Evolutionary conservation across 1,140 invertebrate genomes (phyloP), one percentile per base, ranked within the genome.

Genomic region (Trinorchestia longiramus): DNA sequence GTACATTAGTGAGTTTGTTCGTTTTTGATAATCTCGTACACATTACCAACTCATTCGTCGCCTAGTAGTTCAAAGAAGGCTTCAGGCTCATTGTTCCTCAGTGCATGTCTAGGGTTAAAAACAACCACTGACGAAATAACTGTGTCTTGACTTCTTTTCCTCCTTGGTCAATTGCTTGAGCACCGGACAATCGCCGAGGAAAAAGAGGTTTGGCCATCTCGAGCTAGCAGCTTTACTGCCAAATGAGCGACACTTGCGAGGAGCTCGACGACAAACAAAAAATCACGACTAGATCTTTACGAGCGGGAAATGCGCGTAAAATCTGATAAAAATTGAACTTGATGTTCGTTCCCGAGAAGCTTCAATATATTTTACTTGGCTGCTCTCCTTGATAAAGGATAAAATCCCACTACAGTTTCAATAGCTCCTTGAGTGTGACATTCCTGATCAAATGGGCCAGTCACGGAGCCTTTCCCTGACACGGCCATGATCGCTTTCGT

Each of bases 291-390:
- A 94, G 44, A 47, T 94, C 43, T 94, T 94, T 94, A 94, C 92
- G 92, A 94, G 36, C 92, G 44, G 92, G 47, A 94, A 94, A 94
- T 47, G 44, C 44, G 92, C 44, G 92, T 94, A 94, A 94, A 94
- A 94, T 94, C 92, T n/a, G 92, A 94, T 94, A 94, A 94, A 94
- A 94, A 94, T 94, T 94, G 92, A 94, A 94, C 92, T 94, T 94
- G 92, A 94, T 94, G 92, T 94, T 40, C 44, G 44, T 94, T 94
- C 92, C 92, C 92, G 92, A 94, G 92, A 40, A 43, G 44, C 44
- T 47, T 44, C 92, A 43, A 47, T 94, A 94, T 44, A 44, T 94
- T 45, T 43, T 43, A 94, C 44, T 47, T 94, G 92, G 92, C 43
- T 94, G 92, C 92, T 45, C 44, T 94, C 92, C 40, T 45, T 45